These are phyloP conservation scores for Silurus aristotelis DNA, from an alignment of 2,797 vertebrate species.

Conservation along the genomic window DNA sequence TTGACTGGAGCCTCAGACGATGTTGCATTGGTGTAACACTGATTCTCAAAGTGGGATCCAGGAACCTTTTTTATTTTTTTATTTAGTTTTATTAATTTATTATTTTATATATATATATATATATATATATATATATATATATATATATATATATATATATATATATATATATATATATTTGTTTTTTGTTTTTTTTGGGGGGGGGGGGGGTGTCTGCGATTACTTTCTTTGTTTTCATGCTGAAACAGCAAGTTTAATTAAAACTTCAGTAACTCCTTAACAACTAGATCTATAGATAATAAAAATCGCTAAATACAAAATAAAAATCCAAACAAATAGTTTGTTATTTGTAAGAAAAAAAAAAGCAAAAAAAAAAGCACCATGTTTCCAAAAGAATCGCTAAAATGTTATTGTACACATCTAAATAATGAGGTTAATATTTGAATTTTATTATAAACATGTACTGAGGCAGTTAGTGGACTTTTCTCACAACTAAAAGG, in stretches of 20 bases:
- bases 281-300: too few species aligned
- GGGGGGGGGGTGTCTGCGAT: neutral
- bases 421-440: neutral
- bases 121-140: too few species aligned
- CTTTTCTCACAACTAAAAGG: neutral
- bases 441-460: conserved; percentile 3
- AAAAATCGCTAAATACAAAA: too few species aligned
- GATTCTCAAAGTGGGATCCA: conserved; percentile 9
- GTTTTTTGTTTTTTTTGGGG: too few species aligned
- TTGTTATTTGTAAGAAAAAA: too few species aligned
- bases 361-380: too few species aligned
- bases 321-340: neutral
- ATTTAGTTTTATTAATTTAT: too few species aligned
- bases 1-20: conserved; percentile 11
- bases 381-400: neutral
- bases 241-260: neutral
- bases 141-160: too few species aligned
- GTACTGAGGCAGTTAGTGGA: neutral
- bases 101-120: too few species aligned
- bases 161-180: too few species aligned
- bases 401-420: neutral
- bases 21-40: conserved; percentile 9
- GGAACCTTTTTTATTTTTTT: neutral
- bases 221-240: neutral
- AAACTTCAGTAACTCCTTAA: neutral